Base-by-base conservation (phyloP, 2,888 invertebrate species). In the Papilio protenor region DNA sequence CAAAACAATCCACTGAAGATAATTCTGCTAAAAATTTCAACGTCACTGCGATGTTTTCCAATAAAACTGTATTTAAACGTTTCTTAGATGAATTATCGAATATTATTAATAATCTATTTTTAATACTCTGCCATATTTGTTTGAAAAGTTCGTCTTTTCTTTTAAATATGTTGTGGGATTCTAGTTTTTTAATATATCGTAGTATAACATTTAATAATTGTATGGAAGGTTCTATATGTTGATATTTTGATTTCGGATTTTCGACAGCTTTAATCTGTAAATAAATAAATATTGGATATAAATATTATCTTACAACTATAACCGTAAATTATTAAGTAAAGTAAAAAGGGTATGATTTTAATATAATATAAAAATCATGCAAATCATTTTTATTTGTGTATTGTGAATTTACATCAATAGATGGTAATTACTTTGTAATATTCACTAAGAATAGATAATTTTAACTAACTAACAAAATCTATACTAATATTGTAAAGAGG, bases 21-120 rank as follows among this genome's bases (percentile, higher is more conserved):
- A 91, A 81, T 81, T 94, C 94, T n/a, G 90, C 89, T 0, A 93
- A 79, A 81, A 89, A 92, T 81, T 90, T 93, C 77, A 94, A 76
- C 0, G 89, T 87, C 0, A 88, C 83, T 0, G 86, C 85, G 6
- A 94, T 84, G 66, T 91, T 91, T 73, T 94, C 94, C 21, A 91
- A 80, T 78, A 83, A 86, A 27, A 45, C 74, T 11, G 81, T 83
- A 55, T 79, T 88, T 8, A 81, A 75, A 2, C 75, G 73, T 70
- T 81, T 88, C 33, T 84, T 85, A 11, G 79, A 83, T 57, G 82
- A 82, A 64, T 83, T 83, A 18, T 85, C 77, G 55, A 80, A 85
- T 0, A 86, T 80, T 12, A 88, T 82, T 6, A 84, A 79, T 59
- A 93, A 81, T 59, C 92, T 86, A 0, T 82, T 59, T 80, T 88